Conservation (phyloP, 2,113 vertebrate species). For the Meriones unguiculatus region DNA sequence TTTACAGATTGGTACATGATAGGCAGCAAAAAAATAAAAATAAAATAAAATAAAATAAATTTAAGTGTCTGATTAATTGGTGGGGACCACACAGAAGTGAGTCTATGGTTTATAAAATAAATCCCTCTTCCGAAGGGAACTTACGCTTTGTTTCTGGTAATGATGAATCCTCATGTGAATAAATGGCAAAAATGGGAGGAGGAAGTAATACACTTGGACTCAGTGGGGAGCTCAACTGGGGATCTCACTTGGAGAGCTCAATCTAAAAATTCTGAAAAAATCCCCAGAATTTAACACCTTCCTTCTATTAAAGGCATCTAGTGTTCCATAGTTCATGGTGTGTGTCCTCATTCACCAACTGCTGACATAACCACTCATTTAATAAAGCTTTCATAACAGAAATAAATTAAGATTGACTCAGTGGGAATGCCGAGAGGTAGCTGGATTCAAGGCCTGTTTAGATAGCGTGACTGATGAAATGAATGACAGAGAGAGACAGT, state of each 20-base stretch:
- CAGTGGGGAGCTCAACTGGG: not conserved
- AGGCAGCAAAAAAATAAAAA: not conserved
- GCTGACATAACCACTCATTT: not conserved
- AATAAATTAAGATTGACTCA: conserved; percentile 59
- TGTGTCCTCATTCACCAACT: conserved; percentile 58
- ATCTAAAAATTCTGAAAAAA: conserved; percentile 26
- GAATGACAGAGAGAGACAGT: not conserved
- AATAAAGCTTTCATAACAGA: conserved; percentile 57
- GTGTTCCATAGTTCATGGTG: conserved; percentile 64
- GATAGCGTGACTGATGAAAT: not conserved
- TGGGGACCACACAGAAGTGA: not conserved
- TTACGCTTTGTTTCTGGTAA: not conserved
- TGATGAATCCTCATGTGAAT: not conserved
- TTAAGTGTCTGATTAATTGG: not conserved
- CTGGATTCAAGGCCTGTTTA: not conserved
- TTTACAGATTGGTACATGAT: conserved; percentile 14
- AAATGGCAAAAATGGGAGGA: too few relatives aligned
- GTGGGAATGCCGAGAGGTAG: not conserved
- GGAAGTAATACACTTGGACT: not conserved
- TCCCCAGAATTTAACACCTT: conserved; percentile 50
- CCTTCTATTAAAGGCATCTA: not conserved
- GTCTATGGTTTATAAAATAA: not conserved
- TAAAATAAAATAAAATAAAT: too few relatives aligned
- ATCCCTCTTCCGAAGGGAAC: not conserved
- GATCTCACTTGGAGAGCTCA: not conserved